Base-by-base conservation (phyloP, 2,888 invertebrate genomes). In the Dyspetes luteomarginatus region DNA sequence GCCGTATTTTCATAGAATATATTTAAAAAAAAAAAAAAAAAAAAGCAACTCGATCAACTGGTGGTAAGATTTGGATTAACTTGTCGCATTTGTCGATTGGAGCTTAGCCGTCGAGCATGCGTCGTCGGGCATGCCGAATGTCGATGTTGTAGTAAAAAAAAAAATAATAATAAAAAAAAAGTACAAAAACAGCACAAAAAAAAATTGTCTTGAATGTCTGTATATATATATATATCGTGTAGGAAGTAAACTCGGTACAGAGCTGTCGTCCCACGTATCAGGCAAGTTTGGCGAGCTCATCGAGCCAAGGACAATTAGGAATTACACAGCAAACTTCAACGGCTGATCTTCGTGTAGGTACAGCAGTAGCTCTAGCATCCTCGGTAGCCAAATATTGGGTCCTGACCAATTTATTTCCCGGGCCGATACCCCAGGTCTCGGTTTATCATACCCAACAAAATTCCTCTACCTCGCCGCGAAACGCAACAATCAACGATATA, bases 311-410 rank as follows among this genome's bases (percentile, higher is more conserved):
- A 86, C 91, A 90, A 90, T 89, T 90, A 89, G 90, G 89, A 78
- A 89, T 85, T 86, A 87, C 89, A 72, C 90, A 91, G 65, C 65
- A 67, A 52, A 17, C 48, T 85, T 88, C 91, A 73, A 89, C 91
- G 79, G 84, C 90, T 76, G 91, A 91, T 86, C 91, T 90, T 82
- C 92, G 92, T 82, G 92, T 92, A 90, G 92, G 92, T 90, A 92
- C 92, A 86, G 94, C 94, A 73, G 95, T 96, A 88, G 95, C 96
- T 89, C 93, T 95, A 93, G 92, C 91, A 78, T n/a, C n/a, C 90
- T 95, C 94, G 93, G 95, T 96, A 89, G 96, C 96, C 84, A 96
- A 96, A 92, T 96, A 96, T 92, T 96, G 96, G 96, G 96, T 96
- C 90, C 94, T 97, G 91, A 96, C 96, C 82, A 96, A 96, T 94